Evolutionary conservation across 1,140 invertebrate genomes (phyloP).

Genomic region (Meloidogyne exigua): DNA sequence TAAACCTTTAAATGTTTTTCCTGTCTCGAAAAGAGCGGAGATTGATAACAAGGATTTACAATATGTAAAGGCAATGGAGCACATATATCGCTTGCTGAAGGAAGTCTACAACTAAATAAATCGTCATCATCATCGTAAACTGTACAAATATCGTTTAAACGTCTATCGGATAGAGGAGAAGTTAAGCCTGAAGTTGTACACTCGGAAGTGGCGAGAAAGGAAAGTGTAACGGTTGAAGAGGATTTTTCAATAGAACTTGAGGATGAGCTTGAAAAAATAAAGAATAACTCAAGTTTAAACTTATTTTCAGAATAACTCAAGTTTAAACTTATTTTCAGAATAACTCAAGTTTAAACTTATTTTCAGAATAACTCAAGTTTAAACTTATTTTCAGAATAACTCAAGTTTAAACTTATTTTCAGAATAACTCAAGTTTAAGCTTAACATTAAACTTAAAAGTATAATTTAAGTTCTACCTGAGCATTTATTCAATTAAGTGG

Average conservation of each 20-base stretch:
- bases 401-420: too few species aligned
- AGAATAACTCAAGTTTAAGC: too few species aligned
- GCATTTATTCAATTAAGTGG: too few species aligned
- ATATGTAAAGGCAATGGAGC: background rate
- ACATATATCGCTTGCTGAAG: background rate
- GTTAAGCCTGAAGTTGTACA: background rate
- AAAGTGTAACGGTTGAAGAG: background rate
- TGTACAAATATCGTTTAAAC: background rate
- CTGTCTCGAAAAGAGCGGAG: background rate
- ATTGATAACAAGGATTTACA: background rate
- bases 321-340: too few species aligned
- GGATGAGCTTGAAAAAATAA: background rate
- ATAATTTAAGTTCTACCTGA: too few species aligned
- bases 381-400: too few species aligned
- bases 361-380: too few species aligned
- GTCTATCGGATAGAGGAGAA: background rate
- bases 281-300: background rate
- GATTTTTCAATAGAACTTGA: background rate
- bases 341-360: too few species aligned
- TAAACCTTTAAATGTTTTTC: background rate
- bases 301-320: too few species aligned
- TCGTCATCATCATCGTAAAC: constrained; percentile 1
- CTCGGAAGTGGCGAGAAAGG: background rate
- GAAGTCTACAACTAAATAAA: background rate
- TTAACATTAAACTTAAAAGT: too few species aligned